These are phyloP conservation scores for Trileptium ribeirensis DNA, from an alignment of 2,888 invertebrate species.

Conservation along the genomic window DNA sequence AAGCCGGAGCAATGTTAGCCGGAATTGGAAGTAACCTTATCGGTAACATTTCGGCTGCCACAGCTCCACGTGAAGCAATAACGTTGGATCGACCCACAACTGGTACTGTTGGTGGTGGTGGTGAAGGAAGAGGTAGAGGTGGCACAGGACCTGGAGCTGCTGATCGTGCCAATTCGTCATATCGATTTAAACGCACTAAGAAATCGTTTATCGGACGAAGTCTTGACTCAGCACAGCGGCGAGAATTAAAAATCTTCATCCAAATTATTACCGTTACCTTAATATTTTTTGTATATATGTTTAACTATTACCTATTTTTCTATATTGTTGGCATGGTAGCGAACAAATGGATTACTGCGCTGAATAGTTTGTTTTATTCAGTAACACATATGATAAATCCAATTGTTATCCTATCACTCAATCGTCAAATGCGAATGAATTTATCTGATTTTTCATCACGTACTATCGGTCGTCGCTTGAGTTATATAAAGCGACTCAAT, in stretches of 20 bases:
- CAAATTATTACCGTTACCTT: constrained; percentile 48
- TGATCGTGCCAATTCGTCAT: constrained; percentile 40
- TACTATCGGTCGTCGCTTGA: no score
- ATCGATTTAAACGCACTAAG: neutral
- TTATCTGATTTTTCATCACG: constrained; percentile 3
- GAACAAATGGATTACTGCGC: constrained; percentile 41
- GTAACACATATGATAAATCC: constrained; percentile 50
- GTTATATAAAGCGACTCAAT: no score
- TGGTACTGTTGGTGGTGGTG: constrained; percentile 40
- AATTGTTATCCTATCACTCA: constrained; percentile 46
- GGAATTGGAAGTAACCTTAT: constrained; percentile 39
- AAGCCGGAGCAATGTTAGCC: constrained; percentile 46
- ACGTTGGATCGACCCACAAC: constrained; percentile 37
- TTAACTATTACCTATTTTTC: constrained; percentile 47
- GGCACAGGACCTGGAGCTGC: constrained; percentile 46
- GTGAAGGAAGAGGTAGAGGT: constrained; percentile 43
- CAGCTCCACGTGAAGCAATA: neutral
- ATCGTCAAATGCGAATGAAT: constrained; percentile 43
- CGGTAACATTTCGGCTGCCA: neutral
- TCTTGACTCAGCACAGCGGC: neutral
- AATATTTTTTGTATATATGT: constrained; percentile 48
- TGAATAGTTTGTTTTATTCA: constrained; percentile 49
- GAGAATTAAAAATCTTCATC: constrained; percentile 19
- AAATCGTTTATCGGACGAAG: neutral
- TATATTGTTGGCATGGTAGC: constrained; percentile 41